phyloP scores from a whole-genome alignment of 1,140 invertebrate species.

The Dendroctonus ponderosae region DNA sequence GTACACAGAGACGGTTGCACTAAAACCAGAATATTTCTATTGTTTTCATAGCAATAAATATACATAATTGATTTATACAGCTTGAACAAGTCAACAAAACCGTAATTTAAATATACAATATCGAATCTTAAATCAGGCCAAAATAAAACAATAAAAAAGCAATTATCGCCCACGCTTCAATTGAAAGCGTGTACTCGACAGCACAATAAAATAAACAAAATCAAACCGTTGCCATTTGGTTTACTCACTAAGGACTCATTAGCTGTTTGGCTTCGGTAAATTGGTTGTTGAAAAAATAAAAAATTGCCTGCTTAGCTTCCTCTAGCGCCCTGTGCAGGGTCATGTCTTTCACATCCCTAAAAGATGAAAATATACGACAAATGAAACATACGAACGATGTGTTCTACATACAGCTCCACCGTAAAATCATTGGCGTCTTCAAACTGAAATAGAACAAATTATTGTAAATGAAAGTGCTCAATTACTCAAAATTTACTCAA shows the following conservation, averaged over 20 bases:
- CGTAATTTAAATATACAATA: neutral
- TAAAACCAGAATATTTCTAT: slow-evolving; percentile 50
- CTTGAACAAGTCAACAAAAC: neutral
- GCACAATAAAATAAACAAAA: too few relatives aligned
- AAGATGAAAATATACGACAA: neutral
- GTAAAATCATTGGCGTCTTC: slow-evolving; percentile 39
- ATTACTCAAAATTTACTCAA: too few relatives aligned
- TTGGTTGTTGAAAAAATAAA: slow-evolving; percentile 86
- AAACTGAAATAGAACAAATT: slow-evolving; percentile 31
- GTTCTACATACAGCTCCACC: slow-evolving; percentile 23
- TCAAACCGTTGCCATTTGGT: too few relatives aligned
- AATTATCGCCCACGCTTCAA: too few relatives aligned
- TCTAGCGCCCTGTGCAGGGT: slow-evolving; percentile 64
- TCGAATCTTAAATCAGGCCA: neutral
- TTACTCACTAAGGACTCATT: slow-evolving; percentile 69
- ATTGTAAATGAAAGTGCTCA: neutral
- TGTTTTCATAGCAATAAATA: neutral
- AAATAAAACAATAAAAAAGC: too few relatives aligned
- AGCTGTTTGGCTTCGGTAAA: slow-evolving; percentile 75
- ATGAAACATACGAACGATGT: too few relatives aligned
- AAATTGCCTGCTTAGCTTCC: slow-evolving; percentile 69
- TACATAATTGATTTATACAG: neutral
- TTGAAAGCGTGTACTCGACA: too few relatives aligned
- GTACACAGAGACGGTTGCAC: slow-evolving; percentile 82
- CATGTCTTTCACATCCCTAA: slow-evolving; percentile 48